Percentiles rank a stretch among this genome's conserved stretches.
Conservation (phyloP, 2,888 invertebrate genomes). For the Hirtodrosophila histrioides region DNA sequence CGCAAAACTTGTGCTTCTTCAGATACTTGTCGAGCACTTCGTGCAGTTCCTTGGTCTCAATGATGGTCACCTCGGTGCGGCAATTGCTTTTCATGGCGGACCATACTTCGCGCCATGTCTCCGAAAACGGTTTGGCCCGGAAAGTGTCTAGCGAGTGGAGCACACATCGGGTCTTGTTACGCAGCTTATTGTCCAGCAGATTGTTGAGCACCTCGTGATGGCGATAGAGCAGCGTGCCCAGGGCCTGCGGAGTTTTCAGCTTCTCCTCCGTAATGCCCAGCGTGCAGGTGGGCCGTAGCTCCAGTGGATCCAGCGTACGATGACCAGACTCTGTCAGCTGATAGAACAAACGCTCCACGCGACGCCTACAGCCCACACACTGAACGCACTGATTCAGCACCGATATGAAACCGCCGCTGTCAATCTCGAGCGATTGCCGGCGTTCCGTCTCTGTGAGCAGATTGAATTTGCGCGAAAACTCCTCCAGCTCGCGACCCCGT, state of each 20-base stretch:
- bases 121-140: constrained; percentile 89
- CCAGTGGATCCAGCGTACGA: constrained; percentile 94
- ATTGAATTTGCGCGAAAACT: constrained; percentile 92
- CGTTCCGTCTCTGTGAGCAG: constrained; percentile 91
- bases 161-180: constrained; percentile 94
- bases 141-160: constrained; percentile 96
- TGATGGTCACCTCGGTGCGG: constrained; percentile 93
- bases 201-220: constrained; percentile 92
- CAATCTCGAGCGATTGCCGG: constrained; percentile 92
- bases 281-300: constrained; percentile 90
- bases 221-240: constrained; percentile 93
- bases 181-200: constrained; percentile 91
- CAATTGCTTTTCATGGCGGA: constrained; percentile 92
- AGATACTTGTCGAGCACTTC: constrained; percentile 95
- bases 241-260: constrained; percentile 90
- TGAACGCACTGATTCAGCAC: constrained; percentile 96
- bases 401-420: constrained; percentile 91
- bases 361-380: constrained; percentile 96
- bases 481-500: constrained; percentile 92
- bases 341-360: constrained; percentile 94
- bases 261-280: constrained; percentile 92
- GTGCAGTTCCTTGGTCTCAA: constrained; percentile 93
- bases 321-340: constrained; percentile 93
- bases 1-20: constrained; percentile 96
- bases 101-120: constrained; percentile 93